A percentile compares a stretch with the other conserved stretches of the same genome.
phyloP scores from a whole-genome alignment of 1,140 invertebrate genomes.

The Aphelinus atriplicis region DNA sequence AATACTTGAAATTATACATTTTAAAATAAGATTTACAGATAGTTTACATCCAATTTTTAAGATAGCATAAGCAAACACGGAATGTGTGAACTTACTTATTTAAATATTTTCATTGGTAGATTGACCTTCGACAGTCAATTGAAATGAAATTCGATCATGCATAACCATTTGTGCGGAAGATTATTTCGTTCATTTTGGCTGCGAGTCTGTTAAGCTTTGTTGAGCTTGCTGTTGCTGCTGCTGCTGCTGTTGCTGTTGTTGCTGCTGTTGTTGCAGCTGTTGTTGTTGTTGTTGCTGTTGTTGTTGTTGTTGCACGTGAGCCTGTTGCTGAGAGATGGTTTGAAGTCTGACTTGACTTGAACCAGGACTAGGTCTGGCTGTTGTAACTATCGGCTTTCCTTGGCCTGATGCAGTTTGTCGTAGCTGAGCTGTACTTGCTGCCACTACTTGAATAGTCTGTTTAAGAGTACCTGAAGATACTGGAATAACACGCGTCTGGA shows the following conservation, averaged over 20 bases:
- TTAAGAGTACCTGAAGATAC: slow-evolving; percentile 63
- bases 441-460: slow-evolving; percentile 70
- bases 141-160: not conserved
- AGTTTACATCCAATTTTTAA: slow-evolving; percentile 3
- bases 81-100: slow-evolving; percentile 20
- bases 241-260: slow-evolving; percentile 28
- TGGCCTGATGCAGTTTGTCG: slow-evolving; percentile 57
- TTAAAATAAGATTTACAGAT: no score
- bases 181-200: slow-evolving; percentile 48
- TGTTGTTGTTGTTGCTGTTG: slow-evolving; percentile 38
- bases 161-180: slow-evolving; percentile 22
- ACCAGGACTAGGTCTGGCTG: slow-evolving; percentile 58
- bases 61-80: slow-evolving; percentile 26
- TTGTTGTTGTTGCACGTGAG: slow-evolving; percentile 26
- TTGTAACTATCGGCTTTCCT: slow-evolving; percentile 59
- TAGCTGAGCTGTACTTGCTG: slow-evolving; percentile 58
- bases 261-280: slow-evolving; percentile 40
- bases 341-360: slow-evolving; percentile 63
- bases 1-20: no score
- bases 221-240: slow-evolving; percentile 44
- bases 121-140: no score
- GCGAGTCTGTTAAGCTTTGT: slow-evolving; percentile 49
- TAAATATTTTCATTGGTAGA: no score
- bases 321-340: slow-evolving; percentile 55
- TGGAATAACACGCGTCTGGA: slow-evolving; percentile 66